A percentile compares a stretch with the other conserved stretches of the same genome.
phyloP scores from a whole-genome alignment of 2,888 invertebrate species.

The Galeruca laticollis region DNA sequence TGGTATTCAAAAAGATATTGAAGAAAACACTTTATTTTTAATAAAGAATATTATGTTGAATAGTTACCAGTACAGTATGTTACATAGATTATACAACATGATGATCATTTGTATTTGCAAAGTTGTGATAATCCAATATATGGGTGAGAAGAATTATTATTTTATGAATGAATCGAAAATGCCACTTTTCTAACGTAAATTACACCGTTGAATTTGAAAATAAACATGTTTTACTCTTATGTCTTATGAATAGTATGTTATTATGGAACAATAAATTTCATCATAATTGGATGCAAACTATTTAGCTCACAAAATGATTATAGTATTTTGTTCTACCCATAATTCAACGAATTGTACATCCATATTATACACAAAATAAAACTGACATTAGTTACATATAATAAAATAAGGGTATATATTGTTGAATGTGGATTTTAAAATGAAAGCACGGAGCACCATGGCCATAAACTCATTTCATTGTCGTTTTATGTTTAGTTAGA shows the following conservation, averaged over 20 bases:
- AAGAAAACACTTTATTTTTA: too few species aligned
- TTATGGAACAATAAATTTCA: slow-evolving; percentile 10
- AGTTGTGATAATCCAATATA: too few species aligned
- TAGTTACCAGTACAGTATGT: too few species aligned
- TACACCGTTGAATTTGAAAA: too few species aligned
- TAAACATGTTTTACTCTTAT: too few species aligned
- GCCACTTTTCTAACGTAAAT: too few species aligned
- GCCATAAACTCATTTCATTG: not conserved
- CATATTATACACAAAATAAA: slow-evolving; percentile 52
- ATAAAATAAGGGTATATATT: slow-evolving; percentile 26
- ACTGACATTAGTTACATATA: slow-evolving; percentile 35
- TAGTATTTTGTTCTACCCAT: slow-evolving; percentile 52
- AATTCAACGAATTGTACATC: slow-evolving; percentile 53
- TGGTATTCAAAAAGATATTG: too few species aligned
- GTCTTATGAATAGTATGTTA: not conserved
- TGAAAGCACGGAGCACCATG: not conserved
- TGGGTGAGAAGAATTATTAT: too few species aligned
- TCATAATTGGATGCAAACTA: not conserved
- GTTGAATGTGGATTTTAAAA: slow-evolving; percentile 31
- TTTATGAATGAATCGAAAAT: too few species aligned
- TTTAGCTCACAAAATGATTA: slow-evolving; percentile 47
- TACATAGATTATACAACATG: too few species aligned
- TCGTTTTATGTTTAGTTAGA: not conserved
- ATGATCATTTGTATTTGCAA: too few species aligned
- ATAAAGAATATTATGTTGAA: too few species aligned